Base-by-base conservation (phyloP, 1,140 invertebrate genomes). In the Akabosia matsudoensis region DNA sequence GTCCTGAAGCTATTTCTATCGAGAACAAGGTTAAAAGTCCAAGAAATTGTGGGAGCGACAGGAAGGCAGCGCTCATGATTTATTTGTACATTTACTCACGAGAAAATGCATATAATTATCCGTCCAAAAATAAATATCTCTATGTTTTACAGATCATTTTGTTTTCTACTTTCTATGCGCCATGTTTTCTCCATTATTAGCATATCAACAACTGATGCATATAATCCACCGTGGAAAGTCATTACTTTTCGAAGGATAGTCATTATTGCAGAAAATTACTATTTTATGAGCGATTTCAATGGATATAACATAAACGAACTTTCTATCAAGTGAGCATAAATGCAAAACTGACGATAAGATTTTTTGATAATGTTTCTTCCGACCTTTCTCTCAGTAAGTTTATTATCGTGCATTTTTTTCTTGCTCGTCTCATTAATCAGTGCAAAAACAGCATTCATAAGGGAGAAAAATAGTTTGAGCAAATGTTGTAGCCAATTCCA, bases 261-360 rank as follows among this genome's bases (percentile, higher is more conserved):
- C 37, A 61, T 61, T 61, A 24, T 61, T 61, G 54, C 54, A 61
- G 54, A n/a, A 61, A 61, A 61, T 61, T 61, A 61, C 14, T 61
- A 22, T 22, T 61, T n/a, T 61, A 24, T 61, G 54, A 16, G 37
- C 37, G 7, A 61, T 61, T 24, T 61, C 7, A 61, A 61, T 7
- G n/a, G 54, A n/a, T 61, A 22, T 16, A 61, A 61, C 14, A 61
- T 10, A 61, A 61, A 4, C 14, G 45, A 51, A n/a, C 45, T 10
- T 51, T 13, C 10, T n/a, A 51, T 13, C 10, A 51, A 51, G 45
- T 51, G n/a, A n/a, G n/a, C n/a, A n/a, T n/a, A n/a, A 45, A 45
- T 45, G 18, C 7, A 45, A 45, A 45, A 45, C 7, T 45, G 18
- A 45, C 18, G 7, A 45, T 45, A 10, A 10, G 7, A 18, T 45